phyloP scores from a whole-genome alignment of 2,113 vertebrate species.

The Odontophorus gujanensis region DNA sequence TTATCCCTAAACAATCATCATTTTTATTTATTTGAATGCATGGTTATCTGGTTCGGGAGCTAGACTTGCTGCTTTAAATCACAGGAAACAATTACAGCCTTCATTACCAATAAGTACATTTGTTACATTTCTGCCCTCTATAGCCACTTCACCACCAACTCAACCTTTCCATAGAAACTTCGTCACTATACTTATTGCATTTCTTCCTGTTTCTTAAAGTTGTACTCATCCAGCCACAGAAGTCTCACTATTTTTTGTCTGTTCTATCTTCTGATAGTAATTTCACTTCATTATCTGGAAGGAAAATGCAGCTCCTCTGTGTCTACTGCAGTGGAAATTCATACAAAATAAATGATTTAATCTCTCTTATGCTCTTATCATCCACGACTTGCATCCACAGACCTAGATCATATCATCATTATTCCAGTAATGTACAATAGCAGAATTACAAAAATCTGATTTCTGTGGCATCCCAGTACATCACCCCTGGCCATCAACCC shows the following conservation, averaged over 20 bases:
- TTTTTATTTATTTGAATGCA: neutral
- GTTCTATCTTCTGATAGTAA: neutral
- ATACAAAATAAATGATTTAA: neutral
- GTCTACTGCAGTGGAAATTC: neutral
- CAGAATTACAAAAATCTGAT: neutral
- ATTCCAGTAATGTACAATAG: neutral
- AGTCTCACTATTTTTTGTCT: neutral
- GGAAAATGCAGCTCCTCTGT: neutral
- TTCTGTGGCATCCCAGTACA: accelerated
- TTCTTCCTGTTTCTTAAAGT: neutral
- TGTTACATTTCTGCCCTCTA: neutral
- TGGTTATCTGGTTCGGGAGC: neutral
- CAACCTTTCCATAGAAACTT: neutral
- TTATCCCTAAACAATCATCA: neutral
- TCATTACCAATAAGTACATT: neutral
- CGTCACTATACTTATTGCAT: neutral
- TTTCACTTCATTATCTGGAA: neutral
- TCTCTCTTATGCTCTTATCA: neutral
- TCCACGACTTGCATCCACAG: neutral
- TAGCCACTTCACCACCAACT: neutral
- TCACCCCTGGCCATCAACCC: neutral
- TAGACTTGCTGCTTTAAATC: neutral
- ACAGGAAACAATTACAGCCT: neutral
- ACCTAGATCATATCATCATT: neutral
- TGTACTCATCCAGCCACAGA: neutral